phyloP scores from a whole-genome alignment of 2,113 vertebrate species.

The Eretmochelys imbricata region DNA sequence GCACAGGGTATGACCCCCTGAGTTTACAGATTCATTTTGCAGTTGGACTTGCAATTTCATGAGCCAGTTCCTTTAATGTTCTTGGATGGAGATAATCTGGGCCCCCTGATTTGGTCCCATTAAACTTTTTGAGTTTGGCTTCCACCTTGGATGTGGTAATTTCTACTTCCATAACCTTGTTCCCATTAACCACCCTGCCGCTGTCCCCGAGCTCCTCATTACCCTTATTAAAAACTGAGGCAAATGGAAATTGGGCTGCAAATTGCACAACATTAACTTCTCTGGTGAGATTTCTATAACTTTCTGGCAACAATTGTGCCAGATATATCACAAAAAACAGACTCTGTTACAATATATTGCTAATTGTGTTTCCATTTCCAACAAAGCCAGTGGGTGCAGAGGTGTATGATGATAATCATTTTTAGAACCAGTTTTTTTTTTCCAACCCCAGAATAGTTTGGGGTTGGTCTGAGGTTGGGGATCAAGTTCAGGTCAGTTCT shows the following conservation, averaged over 20 bases:
- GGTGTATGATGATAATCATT: conserved; percentile 15
- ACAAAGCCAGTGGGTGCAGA: conserved; percentile 43
- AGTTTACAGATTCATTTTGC: neutral
- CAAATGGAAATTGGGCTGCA: conserved; percentile 35
- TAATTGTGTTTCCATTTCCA: conserved; percentile 41
- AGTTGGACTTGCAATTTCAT: neutral
- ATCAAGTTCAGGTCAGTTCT: conserved; percentile 39
- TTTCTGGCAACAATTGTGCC: neutral
- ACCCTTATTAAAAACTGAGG: neutral
- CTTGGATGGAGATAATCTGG: neutral
- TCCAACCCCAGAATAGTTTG: neutral
- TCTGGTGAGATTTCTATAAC: conserved; percentile 39
- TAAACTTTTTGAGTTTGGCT: neutral
- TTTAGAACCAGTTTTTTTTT: neutral
- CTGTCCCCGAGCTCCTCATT: neutral
- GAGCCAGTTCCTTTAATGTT: neutral
- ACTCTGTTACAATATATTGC: conserved; percentile 14
- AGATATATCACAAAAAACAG: conserved; percentile 32
- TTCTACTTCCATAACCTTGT: neutral
- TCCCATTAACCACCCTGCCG: neutral
- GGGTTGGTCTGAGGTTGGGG: conserved; percentile 31
- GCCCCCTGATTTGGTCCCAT: neutral
- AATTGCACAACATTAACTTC: conserved; percentile 7
- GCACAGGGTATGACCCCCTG: neutral
- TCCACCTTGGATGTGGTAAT: neutral